Evolutionary conservation across 2,888 invertebrate species (phyloP).

Genomic region (Heteropelma amictum): DNA sequence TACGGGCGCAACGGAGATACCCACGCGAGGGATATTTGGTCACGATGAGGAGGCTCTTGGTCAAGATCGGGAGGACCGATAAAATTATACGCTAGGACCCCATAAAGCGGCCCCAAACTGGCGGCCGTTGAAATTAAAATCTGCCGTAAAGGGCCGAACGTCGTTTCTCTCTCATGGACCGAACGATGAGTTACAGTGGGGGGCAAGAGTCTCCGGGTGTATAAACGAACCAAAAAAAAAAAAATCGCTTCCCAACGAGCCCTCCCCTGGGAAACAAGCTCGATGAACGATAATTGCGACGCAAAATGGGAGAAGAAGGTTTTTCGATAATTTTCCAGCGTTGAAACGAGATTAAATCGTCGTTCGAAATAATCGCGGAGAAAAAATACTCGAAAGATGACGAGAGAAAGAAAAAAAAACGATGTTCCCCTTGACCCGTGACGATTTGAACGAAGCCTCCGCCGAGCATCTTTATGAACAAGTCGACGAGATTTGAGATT

Average conservation of each 20-base stretch:
- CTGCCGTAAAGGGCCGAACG: conserved; percentile 67
- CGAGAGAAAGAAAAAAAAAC: not conserved
- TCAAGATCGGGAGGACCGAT: conserved; percentile 75
- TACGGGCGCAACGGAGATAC: conserved; percentile 13
- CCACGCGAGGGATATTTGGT: conserved; percentile 67
- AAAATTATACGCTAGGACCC: conserved; percentile 75
- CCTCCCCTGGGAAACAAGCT: too few species aligned
- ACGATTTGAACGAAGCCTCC: conserved; percentile 4
- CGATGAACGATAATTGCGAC: too few species aligned
- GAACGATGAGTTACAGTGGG: conserved; percentile 50
- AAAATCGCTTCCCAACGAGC: too few species aligned
- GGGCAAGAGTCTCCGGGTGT: conserved; percentile 21
- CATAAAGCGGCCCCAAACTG: conserved; percentile 71
- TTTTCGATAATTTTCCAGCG: too few species aligned
- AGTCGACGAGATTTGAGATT: conserved; percentile 55
- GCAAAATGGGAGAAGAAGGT: too few species aligned
- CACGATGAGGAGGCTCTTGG: conserved; percentile 62
- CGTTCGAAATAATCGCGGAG: too few species aligned
- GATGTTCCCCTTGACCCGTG: not conserved
- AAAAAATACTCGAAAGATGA: too few species aligned
- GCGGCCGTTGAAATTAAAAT: conserved; percentile 76
- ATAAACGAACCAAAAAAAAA: too few species aligned
- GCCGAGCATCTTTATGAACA: conserved; percentile 53
- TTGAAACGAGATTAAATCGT: too few species aligned
- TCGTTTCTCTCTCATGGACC: conserved; percentile 44